Evolutionary conservation across 1,140 invertebrate species (phyloP).

Genomic region (Pseudomyrmex dendroicus): DNA sequence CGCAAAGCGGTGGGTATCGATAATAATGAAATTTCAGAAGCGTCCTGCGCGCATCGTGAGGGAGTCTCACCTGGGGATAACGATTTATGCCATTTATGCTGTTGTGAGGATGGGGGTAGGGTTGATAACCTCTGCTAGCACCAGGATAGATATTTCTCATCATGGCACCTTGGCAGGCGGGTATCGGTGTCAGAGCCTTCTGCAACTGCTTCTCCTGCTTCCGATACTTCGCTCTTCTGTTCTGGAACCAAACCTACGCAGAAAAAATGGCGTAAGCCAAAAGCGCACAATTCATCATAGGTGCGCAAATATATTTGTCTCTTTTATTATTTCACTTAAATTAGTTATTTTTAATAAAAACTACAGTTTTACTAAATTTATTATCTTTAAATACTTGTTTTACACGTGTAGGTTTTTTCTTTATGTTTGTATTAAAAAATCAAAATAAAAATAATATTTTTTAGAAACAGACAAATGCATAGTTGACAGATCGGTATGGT

Average conservation of each 20-base stretch:
- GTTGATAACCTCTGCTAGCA: conserved; percentile 93
- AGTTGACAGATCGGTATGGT: no score
- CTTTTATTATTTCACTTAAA: no score
- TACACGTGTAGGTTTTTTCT: no score
- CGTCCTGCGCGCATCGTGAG: conserved; percentile 53
- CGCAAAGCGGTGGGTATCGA: conserved; percentile 59
- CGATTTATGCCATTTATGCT: conserved; percentile 95
- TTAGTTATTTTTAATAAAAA: no score
- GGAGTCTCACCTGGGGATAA: conserved; percentile 93
- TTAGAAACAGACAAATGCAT: no score
- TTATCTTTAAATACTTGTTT: no score
- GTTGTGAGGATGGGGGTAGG: conserved; percentile 93
- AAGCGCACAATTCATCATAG: no score
- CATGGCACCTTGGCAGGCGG: conserved; percentile 98
- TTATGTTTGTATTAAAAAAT: no score
- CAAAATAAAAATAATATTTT: no score
- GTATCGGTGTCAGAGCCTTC: conserved; percentile 95
- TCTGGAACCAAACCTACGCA: conserved; percentile 98
- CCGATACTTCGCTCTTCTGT: conserved; percentile 98
- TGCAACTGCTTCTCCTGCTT: conserved; percentile 99
- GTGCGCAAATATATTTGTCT: no score
- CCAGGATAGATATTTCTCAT: conserved; percentile 98
- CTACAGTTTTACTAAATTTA: no score
- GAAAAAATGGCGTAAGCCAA: conserved; percentile 44
- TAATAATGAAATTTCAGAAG: conserved; percentile 61